Conservation (phyloP, 2,888 invertebrate species). For the Nomada hirtipes region DNA sequence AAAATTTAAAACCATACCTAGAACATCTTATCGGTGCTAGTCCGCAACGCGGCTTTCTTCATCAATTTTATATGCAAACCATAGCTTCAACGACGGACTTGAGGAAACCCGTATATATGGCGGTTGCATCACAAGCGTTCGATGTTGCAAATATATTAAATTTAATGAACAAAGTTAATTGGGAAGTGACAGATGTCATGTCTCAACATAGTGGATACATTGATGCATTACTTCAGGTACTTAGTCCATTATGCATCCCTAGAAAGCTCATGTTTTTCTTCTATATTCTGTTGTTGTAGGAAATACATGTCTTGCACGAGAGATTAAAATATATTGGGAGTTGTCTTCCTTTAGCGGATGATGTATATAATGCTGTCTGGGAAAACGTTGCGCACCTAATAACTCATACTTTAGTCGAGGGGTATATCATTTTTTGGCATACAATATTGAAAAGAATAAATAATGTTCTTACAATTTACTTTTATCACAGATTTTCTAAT, state of each 20-base stretch:
- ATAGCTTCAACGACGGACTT: slow-evolving; percentile 90
- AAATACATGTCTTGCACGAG: slow-evolving; percentile 91
- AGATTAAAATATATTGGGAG: slow-evolving; percentile 90
- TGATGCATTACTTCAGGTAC: slow-evolving; percentile 89
- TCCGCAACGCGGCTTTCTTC: slow-evolving; percentile 88
- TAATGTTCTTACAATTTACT: background rate
- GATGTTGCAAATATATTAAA: slow-evolving; percentile 91
- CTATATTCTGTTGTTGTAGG: slow-evolving; percentile 81
- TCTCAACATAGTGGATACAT: slow-evolving; percentile 97
- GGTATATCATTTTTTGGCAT: slow-evolving; percentile 85
- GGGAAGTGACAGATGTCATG: slow-evolving; percentile 97
- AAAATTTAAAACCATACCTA: slow-evolving; percentile 92
- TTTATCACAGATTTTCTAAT: slow-evolving; percentile 89
- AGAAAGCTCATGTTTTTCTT: background rate
- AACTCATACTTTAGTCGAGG: slow-evolving; percentile 96
- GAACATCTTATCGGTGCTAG: slow-evolving; percentile 91
- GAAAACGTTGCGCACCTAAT: slow-evolving; percentile 94
- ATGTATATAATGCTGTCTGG: slow-evolving; percentile 92
- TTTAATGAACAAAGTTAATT: slow-evolving; percentile 96
- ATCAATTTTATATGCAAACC: slow-evolving; percentile 91
- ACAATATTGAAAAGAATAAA: too few species aligned
- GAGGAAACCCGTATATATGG: slow-evolving; percentile 94
- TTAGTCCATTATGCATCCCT: background rate
- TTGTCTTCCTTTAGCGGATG: slow-evolving; percentile 89
- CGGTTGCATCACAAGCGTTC: slow-evolving; percentile 92